Evolutionary conservation across 2,797 vertebrate species (phyloP), one percentile per base, ranked within the genome.

Genomic region (Alosa sapidissima): DNA sequence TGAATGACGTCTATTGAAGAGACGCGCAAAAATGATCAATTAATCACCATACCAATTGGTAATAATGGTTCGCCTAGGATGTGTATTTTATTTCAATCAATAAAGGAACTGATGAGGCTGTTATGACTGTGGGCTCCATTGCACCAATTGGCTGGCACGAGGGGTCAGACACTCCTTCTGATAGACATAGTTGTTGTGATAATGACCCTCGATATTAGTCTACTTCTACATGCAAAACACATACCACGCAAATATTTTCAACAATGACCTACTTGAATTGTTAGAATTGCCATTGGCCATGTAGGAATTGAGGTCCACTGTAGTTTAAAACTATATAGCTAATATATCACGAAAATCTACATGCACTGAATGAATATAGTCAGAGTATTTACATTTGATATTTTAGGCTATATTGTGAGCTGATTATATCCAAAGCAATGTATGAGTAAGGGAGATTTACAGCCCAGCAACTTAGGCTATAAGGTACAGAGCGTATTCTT

Each of bases 61-160:
- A 19, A 75, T 75, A 75, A 75, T 75, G 68, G 33, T 45, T 75
- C 33, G 41, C 68, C 68, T 41, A 41, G 68, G 68, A 33, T 75
- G 68, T 75, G 13, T 5, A 72, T 75, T 16, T 72, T 36, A 41
- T 75, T 33, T 28, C 21, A 41, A 41, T 75, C 68, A 75, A 75
- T 75, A 41, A 75, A 16, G 1, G 68, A 75, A 41, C 33, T 14
- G 68, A 75, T 75, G 36, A 16, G 3, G 68, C 1, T 75, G 68
- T 75, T 65, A 16, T 75, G 68, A 16, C 36, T 28, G 33, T 75
- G 6, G 55, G 55, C 11, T 75, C 68, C 33, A 75, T 36, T 75
- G 68, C 68, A 75, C 33, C 33, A 75, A 75, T 75, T 75, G 68
- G 24, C 62, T 65, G 62, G 60, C 24, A 65, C 9, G 68, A 72